phyloP scores from a whole-genome alignment of 23 tunicate species.

The Trididemnum miniatum region DNA sequence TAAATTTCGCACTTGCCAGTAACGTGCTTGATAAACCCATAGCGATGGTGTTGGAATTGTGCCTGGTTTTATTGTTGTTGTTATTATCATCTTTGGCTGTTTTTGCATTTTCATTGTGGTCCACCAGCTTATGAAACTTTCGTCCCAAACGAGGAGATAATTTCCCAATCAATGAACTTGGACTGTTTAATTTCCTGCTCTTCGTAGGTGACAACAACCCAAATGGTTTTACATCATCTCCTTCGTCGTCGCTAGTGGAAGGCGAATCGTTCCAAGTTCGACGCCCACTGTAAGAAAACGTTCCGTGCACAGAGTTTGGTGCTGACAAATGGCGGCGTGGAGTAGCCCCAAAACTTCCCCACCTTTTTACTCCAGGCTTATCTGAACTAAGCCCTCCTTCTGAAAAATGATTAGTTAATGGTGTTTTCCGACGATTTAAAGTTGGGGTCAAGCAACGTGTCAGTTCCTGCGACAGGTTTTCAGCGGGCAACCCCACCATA shows the following conservation, averaged over 20 bases:
- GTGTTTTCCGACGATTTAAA: background rate
- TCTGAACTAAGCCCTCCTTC: background rate
- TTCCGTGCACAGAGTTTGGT: background rate
- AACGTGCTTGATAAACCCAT: slow-evolving; percentile 9
- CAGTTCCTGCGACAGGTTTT: slow-evolving; percentile 12
- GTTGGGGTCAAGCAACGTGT: slow-evolving; percentile 17
- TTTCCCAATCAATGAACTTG: slow-evolving; percentile 12
- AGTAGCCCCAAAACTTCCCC: slow-evolving; percentile 13
- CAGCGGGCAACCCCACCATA: slow-evolving; percentile 30
- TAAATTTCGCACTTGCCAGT: background rate
- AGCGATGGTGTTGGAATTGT: background rate
- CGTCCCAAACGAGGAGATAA: slow-evolving; percentile 48
- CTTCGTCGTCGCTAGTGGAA: slow-evolving; percentile 64
- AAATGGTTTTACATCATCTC: slow-evolving; percentile 22
- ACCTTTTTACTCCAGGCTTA: background rate
- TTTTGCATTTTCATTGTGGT: background rate
- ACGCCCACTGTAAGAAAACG: background rate
- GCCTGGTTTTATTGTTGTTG: slow-evolving; percentile 23
- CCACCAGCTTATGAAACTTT: slow-evolving; percentile 8
- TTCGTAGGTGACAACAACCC: background rate
- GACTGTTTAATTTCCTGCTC: background rate
- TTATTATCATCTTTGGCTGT: slow-evolving; percentile 4
- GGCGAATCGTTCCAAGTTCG: slow-evolving; percentile 25
- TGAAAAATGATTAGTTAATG: background rate
- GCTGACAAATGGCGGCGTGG: background rate